Evolutionary conservation across 1,140 invertebrate genomes (phyloP).

Genomic region (Elysia chlorotica): DNA sequence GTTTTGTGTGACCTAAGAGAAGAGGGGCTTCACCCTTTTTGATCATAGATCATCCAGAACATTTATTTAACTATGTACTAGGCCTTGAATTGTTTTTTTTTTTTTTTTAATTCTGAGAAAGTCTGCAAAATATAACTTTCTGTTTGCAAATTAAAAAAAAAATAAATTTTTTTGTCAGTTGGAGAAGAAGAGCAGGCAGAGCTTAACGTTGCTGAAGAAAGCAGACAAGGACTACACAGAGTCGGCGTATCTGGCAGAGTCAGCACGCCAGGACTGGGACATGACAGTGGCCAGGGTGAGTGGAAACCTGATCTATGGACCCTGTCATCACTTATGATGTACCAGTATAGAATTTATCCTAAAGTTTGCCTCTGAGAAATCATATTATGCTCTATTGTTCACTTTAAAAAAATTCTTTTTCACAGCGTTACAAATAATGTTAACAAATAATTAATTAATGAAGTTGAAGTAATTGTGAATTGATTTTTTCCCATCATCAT

Average conservation of each 20-base stretch:
- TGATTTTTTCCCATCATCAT: too few species aligned
- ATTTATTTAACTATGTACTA: neutral
- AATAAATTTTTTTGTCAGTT: slow-evolving; percentile 69
- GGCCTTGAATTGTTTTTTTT: neutral
- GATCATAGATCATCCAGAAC: neutral
- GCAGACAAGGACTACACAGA: slow-evolving; percentile 94
- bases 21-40: too few species aligned
- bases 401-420: neutral
- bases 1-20: too few species aligned
- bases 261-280: slow-evolving; percentile 90
- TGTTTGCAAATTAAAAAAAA: too few species aligned
- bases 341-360: too few species aligned
- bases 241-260: slow-evolving; percentile 84
- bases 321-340: neutral
- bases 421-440: too few species aligned
- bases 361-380: neutral
- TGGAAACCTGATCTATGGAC: neutral
- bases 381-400: neutral
- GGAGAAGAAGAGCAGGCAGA: slow-evolving; percentile 85
- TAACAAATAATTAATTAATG: too few species aligned
- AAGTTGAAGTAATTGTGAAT: too few species aligned
- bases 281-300: slow-evolving; percentile 75
- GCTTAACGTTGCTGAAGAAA: slow-evolving; percentile 86
- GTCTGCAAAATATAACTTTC: neutral
- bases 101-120: neutral